Conservation (phyloP, 1,140 invertebrate genomes). For the Potamilus streckersoni region DNA sequence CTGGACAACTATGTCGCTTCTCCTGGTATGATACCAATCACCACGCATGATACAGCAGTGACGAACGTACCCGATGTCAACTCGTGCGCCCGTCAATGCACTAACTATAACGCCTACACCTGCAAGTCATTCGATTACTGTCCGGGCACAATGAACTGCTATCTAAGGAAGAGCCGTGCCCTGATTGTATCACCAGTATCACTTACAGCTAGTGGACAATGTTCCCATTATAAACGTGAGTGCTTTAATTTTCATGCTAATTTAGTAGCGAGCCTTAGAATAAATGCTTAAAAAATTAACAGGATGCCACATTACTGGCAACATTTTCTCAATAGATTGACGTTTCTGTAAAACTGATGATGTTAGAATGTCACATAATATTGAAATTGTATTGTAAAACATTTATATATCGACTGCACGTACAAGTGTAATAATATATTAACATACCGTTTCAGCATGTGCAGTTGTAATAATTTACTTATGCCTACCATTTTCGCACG, state of each 20-base stretch:
- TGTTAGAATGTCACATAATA: too few relatives aligned
- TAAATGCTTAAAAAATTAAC: too few relatives aligned
- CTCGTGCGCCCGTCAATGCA: slow-evolving; percentile 24
- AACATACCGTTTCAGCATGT: too few relatives aligned
- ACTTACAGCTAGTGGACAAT: neutral
- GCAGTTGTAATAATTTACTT: too few relatives aligned
- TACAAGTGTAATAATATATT: too few relatives aligned
- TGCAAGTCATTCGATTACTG: slow-evolving; percentile 33
- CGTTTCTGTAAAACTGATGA: too few relatives aligned
- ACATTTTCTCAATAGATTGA: too few relatives aligned
- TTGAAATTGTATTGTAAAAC: too few relatives aligned
- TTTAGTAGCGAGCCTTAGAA: too few relatives aligned
- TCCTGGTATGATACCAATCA: slow-evolving; percentile 12
- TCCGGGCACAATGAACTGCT: slow-evolving; percentile 6
- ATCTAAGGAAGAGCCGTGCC: slow-evolving; percentile 17
- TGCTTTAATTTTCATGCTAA: neutral
- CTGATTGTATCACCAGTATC: slow-evolving; percentile 15
- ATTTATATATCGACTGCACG: too few relatives aligned
- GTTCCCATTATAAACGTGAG: slow-evolving; percentile 23
- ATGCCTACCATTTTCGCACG: too few relatives aligned
- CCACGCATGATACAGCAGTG: slow-evolving; percentile 8
- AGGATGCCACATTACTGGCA: too few relatives aligned
- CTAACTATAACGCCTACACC: slow-evolving; percentile 2
- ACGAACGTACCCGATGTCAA: slow-evolving; percentile 9
- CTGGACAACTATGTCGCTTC: slow-evolving; percentile 15